Evolutionary conservation across 2,113 vertebrate species (phyloP).

Genomic region (Phalacrocorax aristotelis): DNA sequence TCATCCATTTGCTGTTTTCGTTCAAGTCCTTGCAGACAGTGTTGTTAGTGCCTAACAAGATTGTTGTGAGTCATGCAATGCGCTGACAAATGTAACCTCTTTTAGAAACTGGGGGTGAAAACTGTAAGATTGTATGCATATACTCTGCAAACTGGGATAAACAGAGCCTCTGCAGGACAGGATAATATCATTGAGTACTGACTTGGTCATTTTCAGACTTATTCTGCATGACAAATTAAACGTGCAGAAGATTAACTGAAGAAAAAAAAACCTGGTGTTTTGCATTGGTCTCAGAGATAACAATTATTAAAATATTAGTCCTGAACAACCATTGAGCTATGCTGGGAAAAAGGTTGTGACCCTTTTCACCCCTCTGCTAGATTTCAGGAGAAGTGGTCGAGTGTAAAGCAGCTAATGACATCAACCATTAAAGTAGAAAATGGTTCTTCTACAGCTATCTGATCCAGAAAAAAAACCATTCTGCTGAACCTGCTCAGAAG

Average conservation of each 20-base stretch:
- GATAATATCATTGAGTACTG: background rate
- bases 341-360: background rate
- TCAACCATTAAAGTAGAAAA: background rate
- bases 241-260: background rate
- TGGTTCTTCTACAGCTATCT: background rate
- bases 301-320: background rate
- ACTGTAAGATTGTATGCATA: background rate
- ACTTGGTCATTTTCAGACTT: background rate
- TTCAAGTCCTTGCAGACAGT: background rate
- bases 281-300: background rate
- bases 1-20: background rate
- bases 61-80: background rate
- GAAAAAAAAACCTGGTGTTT: background rate
- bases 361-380: background rate
- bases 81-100: background rate
- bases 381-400: background rate
- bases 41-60: background rate
- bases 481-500: background rate
- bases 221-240: constrained; percentile 20
- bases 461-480: background rate
- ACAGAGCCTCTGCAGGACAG: background rate
- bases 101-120: background rate
- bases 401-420: background rate
- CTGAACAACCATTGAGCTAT: background rate
- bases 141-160: background rate